These are phyloP conservation scores for Vireo altiloquus DNA, from an alignment of 2,113 vertebrate species.

Conservation along the genomic window DNA sequence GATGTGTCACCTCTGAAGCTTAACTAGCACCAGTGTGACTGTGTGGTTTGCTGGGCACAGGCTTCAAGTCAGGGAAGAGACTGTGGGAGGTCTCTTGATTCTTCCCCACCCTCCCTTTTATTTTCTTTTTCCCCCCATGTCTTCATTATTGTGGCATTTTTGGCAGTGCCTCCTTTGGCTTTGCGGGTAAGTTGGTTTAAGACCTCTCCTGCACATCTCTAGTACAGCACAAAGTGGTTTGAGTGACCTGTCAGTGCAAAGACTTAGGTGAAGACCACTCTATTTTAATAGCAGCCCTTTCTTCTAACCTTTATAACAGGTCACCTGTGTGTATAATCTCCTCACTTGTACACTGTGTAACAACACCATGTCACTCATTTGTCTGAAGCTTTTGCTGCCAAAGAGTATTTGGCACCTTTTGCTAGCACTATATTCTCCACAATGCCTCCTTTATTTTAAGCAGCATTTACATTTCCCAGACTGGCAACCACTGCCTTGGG, in stretches of 20 bases:
- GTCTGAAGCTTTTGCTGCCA: not conserved
- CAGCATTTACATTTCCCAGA: not conserved
- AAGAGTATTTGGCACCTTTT: not conserved
- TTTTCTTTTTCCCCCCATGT: accelerated
- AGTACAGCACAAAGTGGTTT: not conserved
- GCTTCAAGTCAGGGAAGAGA: not conserved
- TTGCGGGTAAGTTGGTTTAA: not conserved
- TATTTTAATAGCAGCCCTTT: not conserved
- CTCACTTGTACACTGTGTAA: not conserved
- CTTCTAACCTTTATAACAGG: not conserved
- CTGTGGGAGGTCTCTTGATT: not conserved
- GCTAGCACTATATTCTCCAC: not conserved
- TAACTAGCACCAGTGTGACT: not conserved
- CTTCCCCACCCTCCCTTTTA: not conserved
- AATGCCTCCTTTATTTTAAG: not conserved
- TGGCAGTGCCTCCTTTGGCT: not conserved
- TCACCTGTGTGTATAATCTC: not conserved
- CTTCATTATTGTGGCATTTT: not conserved
- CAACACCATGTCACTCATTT: not conserved
- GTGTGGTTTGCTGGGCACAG: not conserved
- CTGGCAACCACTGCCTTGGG: not conserved
- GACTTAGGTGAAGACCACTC: not conserved
- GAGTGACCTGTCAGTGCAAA: not conserved
- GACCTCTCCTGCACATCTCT: not conserved
- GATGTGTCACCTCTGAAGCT: not conserved